Base-by-base conservation (phyloP, 1,140 invertebrate species). In the Ephestia elutella region DNA sequence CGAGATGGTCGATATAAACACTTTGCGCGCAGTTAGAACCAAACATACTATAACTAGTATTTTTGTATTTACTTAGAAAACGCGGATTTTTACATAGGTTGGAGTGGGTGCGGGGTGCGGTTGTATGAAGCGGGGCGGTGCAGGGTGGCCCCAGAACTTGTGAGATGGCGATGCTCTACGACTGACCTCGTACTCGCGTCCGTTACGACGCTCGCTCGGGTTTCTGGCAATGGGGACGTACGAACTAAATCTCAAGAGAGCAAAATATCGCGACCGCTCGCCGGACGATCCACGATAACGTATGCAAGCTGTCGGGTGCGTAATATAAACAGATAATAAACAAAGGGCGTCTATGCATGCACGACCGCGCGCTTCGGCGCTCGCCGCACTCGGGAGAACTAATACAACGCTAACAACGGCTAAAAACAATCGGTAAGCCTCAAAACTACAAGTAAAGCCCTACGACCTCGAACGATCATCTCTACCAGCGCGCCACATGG, bases 391-490 rank as follows among this genome's bases (percentile, higher is more conserved):
- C 80, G 78, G 80, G 79, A 84, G 67, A 87, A 89, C 89, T 89
- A 90, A 89, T 87, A 89, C 81, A 87, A 89, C 82, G 86, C 86
- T 89, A 88, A 85, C 79, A 88, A 86, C 83, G 86, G 86, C 82
- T 86, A 86, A 89, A 85, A 89, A 90, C 86, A 89, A 87, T 88
- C 82, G 80, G 82, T 80, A 90, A 90, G 89, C 89, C 89, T 90
- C 89, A 89, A 90, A 85, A 90, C 90, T 91, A 91, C 90, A 90
- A 87, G 87, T 91, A 89, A 89, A 90, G 91, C 90, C 87, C 86
- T 89, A 85, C 87, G 86, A 84, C 82, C 81, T 86, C 87, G 77
- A 81, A 83, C 87, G 87, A 81, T 85, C 77, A 84, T 80, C 82
- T 80, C 85, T 79, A 75, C 63, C 61, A 65, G 81, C 74, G 78